Conservation (phyloP, 2,113 vertebrate genomes). For the Eptesicus fuscus region DNA sequence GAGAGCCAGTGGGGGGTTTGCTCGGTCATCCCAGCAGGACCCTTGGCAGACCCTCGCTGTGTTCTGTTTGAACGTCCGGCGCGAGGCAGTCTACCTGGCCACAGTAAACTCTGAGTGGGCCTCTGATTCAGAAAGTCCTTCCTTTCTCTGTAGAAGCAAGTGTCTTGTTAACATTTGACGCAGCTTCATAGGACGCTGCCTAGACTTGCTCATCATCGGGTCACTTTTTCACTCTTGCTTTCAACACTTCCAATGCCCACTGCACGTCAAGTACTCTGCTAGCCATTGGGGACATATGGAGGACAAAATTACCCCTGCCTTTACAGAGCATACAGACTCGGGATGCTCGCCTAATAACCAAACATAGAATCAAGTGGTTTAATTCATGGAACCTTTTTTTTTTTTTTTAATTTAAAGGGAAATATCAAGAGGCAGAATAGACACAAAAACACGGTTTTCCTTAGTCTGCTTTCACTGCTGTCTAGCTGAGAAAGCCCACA, state of each 20-base stretch:
- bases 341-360: background rate
- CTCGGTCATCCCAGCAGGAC: background rate
- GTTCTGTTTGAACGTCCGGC: background rate
- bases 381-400: background rate
- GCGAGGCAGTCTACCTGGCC: background rate
- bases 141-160: background rate
- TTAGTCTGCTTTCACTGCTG: background rate
- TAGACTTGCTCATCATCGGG: background rate
- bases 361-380: background rate
- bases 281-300: fast-evolving
- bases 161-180: background rate
- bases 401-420: background rate
- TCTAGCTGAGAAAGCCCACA: background rate
- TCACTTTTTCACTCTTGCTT: background rate
- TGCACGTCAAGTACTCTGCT: too few relatives aligned
- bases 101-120: fast-evolving
- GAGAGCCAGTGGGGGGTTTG: too few relatives aligned
- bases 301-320: background rate
- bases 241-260: background rate
- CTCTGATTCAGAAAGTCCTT: background rate
- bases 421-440: background rate
- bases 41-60: background rate
- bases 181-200: background rate
- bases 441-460: background rate
- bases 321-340: background rate